phyloP scores from a whole-genome alignment of 64 coral and sea anemone genomes.

The Cladopsammia gracilis region DNA sequence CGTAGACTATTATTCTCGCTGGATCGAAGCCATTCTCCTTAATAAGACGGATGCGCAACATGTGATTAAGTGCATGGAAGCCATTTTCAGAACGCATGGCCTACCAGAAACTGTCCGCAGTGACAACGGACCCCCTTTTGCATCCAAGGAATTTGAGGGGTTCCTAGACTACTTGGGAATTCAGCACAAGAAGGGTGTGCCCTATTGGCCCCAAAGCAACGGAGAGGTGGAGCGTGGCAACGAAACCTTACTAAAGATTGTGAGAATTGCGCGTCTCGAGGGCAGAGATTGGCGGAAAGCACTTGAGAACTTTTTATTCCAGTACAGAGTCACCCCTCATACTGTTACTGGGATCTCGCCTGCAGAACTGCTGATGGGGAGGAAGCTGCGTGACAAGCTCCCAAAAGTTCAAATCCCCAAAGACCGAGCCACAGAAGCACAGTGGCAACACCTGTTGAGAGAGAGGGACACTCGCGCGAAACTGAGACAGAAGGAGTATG shows the following conservation, averaged over 20 bases:
- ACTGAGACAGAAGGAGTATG: slow-evolving; percentile 67
- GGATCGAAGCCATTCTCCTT: slow-evolving; percentile 46
- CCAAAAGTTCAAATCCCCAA: not conserved
- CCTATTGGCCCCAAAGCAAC: not conserved
- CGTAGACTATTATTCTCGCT: too few relatives aligned
- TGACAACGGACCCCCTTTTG: slow-evolving; percentile 67
- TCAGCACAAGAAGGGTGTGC: not conserved
- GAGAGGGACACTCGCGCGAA: slow-evolving; percentile 63
- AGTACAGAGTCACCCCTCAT: not conserved
- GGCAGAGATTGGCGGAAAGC: not conserved
- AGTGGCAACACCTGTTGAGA: slow-evolving; percentile 62
- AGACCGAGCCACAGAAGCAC: slow-evolving; percentile 58
- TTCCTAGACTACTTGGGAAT: not conserved
- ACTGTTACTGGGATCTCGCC: not conserved
- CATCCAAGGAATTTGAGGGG: slow-evolving; percentile 35
- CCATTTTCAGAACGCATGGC: slow-evolving; percentile 59
- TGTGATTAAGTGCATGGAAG: slow-evolving; percentile 44
- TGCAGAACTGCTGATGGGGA: not conserved
- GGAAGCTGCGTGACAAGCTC: not conserved
- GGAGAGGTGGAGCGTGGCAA: too few relatives aligned
- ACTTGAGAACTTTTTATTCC: not conserved
- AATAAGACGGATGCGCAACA: slow-evolving; percentile 51
- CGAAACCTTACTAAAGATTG: too few relatives aligned
- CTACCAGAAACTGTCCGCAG: slow-evolving; percentile 56
- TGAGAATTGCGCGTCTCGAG: not conserved